Evolutionary conservation across 2,113 vertebrate species (phyloP).

Genomic region (Gorilla gorilla): DNA sequence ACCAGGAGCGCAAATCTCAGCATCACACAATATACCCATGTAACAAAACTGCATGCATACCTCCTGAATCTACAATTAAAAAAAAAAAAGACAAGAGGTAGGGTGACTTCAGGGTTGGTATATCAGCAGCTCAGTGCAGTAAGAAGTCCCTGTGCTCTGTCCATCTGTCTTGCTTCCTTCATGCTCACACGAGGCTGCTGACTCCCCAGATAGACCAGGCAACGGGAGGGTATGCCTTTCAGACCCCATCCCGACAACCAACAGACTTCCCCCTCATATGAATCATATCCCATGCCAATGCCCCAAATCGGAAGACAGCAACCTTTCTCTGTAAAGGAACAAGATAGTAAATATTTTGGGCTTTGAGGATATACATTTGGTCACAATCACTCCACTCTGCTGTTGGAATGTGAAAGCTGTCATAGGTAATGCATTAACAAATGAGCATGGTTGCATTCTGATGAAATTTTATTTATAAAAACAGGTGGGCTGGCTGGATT

Average conservation of each 20-base stretch:
- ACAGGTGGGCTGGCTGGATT: background rate
- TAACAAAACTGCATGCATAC: too few relatives aligned
- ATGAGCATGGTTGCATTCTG: background rate
- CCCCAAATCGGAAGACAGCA: background rate
- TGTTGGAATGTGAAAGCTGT: background rate
- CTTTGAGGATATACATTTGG: background rate
- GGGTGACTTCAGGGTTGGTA: background rate
- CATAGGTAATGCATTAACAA: background rate
- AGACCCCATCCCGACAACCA: background rate
- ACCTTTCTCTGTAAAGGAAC: background rate
- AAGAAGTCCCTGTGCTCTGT: background rate
- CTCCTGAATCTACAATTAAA: too few relatives aligned
- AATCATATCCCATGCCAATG: background rate
- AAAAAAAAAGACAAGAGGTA: background rate
- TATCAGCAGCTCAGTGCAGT: background rate
- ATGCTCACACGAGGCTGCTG: background rate
- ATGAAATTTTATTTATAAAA: background rate
- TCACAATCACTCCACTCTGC: background rate
- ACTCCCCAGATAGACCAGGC: background rate
- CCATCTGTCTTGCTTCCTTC: background rate
- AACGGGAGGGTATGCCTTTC: background rate
- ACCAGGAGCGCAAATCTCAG: too few relatives aligned
- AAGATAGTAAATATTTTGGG: background rate
- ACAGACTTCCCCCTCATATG: background rate
- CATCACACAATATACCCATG: too few relatives aligned